Evolutionary conservation across 2,113 vertebrate genomes (phyloP), one percentile per base, ranked within the genome.

Genomic region (Nycticryphes semicollaris): DNA sequence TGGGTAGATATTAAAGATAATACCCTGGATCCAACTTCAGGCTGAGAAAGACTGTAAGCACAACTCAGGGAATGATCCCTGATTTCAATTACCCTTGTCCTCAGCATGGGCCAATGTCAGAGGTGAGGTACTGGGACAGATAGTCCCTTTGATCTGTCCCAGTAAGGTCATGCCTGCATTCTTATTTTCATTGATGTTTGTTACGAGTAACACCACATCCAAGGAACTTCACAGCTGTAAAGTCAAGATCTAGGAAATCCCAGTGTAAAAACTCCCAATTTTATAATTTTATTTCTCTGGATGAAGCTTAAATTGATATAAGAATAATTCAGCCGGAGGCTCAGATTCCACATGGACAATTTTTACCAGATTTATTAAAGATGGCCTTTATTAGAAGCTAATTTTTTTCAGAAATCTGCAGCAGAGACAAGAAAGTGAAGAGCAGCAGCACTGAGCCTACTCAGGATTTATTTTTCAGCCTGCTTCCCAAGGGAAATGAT

Each of bases 131-230:
- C 23, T 0, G 13, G 80, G 68, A 87, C 84, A 97, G 80, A 45
- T 81, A 60, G 51, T 30, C 56, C 25, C 84, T 95, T 95, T 89
- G 89, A 95, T 92, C 87, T 92, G 35, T 51, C 39, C 76, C n/a
- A 84, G 64, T 45, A 63, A 93, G 47, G 91, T 81, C 56, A 75
- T 60, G 43, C 47, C 60, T 87, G 59, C 43, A 47, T 85, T 95
- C 57, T 60, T 64, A 64, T 19, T 81, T 43, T 78, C 43, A 41
- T 39, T 0, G 4, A 64, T 30, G 21, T 73, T 90, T 81, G 24
- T 75, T 84, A 50, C 66, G 79, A 75, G 37, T 78, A 64, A 43
- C 10, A 51, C 10, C 43, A 31, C 14, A 28, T 60, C 66, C 45
- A 48, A 64, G 53, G 43, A 64, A 35, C 33, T 72, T 90, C n/a